Evolutionary conservation across 2,888 invertebrate species (phyloP).

Genomic region (Theretra japonica): DNA sequence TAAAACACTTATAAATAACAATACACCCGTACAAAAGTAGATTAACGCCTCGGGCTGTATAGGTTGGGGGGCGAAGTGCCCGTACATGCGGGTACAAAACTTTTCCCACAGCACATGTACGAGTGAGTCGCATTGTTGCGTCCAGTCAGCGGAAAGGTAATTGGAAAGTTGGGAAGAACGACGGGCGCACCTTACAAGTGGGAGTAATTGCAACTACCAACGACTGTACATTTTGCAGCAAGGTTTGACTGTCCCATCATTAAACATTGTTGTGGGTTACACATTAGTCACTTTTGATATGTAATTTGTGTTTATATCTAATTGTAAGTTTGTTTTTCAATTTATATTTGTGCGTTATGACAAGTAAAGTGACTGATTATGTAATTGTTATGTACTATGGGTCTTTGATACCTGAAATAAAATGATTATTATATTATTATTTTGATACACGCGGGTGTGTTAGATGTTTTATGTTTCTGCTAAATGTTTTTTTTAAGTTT

Average conservation of each 20-base stretch:
- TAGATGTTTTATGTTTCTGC: not conserved
- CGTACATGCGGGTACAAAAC: not conserved
- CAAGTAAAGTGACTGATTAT: no score
- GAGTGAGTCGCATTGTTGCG: not conserved
- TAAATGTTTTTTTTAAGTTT: not conserved
- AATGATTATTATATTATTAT: no score
- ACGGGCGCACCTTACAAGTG: slow-evolving; percentile 28
- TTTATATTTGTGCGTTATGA: no score
- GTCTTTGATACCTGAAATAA: no score
- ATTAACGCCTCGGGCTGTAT: not conserved
- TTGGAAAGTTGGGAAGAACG: slow-evolving; percentile 24
- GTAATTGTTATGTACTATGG: no score
- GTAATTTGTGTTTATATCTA: no score
- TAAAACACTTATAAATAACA: slow-evolving; percentile 2
- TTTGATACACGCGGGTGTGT: not conserved
- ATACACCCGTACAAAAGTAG: not conserved
- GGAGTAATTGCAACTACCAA: slow-evolving; percentile 5
- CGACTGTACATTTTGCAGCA: not conserved
- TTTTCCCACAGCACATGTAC: not conserved
- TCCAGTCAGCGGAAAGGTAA: slow-evolving; percentile 20
- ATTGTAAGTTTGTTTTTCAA: no score
- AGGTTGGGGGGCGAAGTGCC: not conserved
- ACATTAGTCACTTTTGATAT: no score
- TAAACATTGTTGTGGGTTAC: no score
- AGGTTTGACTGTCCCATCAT: no score